Evolutionary conservation across 2,797 vertebrate species (phyloP).

Genomic region (Lateolabrax maculatus): DNA sequence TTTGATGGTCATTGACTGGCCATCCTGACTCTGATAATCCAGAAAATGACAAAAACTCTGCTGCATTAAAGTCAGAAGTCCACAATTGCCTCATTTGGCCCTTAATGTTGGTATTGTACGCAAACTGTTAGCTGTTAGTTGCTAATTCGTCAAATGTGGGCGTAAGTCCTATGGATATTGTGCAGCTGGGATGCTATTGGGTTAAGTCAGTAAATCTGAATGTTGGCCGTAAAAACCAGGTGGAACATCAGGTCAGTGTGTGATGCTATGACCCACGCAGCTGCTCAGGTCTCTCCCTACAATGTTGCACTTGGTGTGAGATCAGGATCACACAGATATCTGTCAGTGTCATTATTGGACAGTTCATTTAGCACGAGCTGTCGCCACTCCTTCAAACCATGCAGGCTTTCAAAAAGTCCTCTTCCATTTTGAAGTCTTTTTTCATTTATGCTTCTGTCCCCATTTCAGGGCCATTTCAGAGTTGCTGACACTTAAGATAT

Average conservation of each 20-base stretch:
- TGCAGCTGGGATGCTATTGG: no score
- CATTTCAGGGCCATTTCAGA: conserved; percentile 28
- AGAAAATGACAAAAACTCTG: no score
- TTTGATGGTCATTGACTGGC: no score
- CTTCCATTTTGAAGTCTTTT: conserved; percentile 4
- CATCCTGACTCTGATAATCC: no score
- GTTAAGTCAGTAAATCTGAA: background rate
- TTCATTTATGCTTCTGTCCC: conserved; percentile 4
- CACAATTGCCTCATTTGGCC: no score
- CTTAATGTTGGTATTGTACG: no score
- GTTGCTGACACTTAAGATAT: conserved; percentile 48
- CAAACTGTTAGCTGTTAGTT: no score
- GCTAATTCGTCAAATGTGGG: no score
- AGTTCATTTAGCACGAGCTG: conserved; percentile 6
- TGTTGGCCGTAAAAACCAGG: background rate
- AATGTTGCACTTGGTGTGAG: background rate
- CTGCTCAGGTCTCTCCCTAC: background rate
- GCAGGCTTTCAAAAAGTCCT: conserved; percentile 8
- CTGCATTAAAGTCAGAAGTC: no score
- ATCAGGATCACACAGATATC: background rate
- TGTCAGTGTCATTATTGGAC: background rate
- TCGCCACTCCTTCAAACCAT: conserved; percentile 16
- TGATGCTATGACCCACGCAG: background rate
- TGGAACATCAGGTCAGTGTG: background rate
- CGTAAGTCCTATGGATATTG: no score